Base-by-base conservation (phyloP, 2,797 vertebrate species). In the Hypotaenidia okinawae region DNA sequence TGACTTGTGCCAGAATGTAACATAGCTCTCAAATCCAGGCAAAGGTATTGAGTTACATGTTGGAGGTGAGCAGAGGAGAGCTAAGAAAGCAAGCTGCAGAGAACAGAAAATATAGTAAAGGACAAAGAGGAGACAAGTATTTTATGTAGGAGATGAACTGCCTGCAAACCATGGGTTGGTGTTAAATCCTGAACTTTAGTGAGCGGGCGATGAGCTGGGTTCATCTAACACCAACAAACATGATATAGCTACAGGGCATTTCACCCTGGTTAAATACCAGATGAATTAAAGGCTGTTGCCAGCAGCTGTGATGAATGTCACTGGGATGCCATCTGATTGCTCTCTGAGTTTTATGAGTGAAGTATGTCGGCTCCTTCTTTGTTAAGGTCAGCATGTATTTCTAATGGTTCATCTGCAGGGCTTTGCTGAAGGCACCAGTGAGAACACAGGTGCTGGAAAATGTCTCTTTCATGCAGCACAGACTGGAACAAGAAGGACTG, bases 281-380 rank as follows among this genome's bases (percentile, higher is more conserved):
- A 98, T 97, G 97, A 98, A 98, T 97, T 97, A 98, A 98, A 97
- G 97, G 97, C 97, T 85, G 81, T 92, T 96, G 97, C 97, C 96
- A 95, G 97, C 63, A 97, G 98, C 98, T 97, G 96, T 96, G 97
- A 97, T 97, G 97, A 98, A 98, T 98, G 98, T 98, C 98, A 98
- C 96, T 80, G 85, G 96, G 97, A 97, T 97, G 97, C 96, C 51
- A 8, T 96, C 95, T 97, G 97, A 97, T 97, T 97, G 96, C 97
- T 97, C 95, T 90, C 55, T 89, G 97, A 97, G 90, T 96, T 87
- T 97, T 95, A 58, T 97, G 97, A 98, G 97, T 98, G 97, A 98
- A 98, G 95, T 91, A 95, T 97, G 97, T 98, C 59, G 11, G 89
- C 91, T 97, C 94, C 93, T 89, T 92, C 72, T 85, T 96, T 81